Percentiles rank a stretch among this genome's conserved stretches.
Evolutionary conservation across 2,113 vertebrate species (phyloP).

Genomic region (Eonycteris spelaea): DNA sequence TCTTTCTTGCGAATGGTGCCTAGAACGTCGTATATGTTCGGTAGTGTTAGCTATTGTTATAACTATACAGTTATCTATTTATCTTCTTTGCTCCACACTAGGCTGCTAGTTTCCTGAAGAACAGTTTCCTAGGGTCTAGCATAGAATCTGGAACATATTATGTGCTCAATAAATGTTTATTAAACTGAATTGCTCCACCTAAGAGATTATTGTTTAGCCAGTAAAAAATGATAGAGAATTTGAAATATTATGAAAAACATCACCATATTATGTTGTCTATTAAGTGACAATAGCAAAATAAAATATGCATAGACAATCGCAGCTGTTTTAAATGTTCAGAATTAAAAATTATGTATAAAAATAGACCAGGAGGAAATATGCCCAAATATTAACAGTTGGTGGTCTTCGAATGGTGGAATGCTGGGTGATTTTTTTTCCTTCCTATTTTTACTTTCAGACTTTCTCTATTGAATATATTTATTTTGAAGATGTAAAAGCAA

Average conservation of each 20-base stretch:
- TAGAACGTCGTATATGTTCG: neutral
- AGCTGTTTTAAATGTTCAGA: conserved; percentile 32
- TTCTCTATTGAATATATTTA: neutral
- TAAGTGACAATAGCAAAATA: conserved; percentile 38
- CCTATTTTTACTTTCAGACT: conserved; percentile 20
- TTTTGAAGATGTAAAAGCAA: neutral
- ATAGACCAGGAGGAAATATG: neutral
- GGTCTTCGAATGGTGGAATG: neutral
- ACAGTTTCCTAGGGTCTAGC: neutral
- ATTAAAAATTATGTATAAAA: conserved; percentile 40
- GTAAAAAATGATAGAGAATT: conserved; percentile 35
- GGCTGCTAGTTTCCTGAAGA: neutral
- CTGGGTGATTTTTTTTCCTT: neutral
- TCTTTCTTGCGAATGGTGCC: neutral
- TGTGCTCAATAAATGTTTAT: neutral
- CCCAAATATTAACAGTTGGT: neutral
- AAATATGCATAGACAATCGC: conserved; percentile 34
- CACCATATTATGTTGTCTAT: neutral
- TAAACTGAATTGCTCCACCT: neutral
- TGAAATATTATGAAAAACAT: conserved; percentile 26
- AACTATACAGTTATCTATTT: neutral
- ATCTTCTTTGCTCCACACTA: neutral
- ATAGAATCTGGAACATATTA: neutral
- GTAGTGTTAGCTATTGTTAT: neutral
- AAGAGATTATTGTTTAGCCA: neutral